These are phyloP conservation scores for Pteronura brasiliensis DNA, from an alignment of 2,113 vertebrate genomes.

Conservation along the genomic window DNA sequence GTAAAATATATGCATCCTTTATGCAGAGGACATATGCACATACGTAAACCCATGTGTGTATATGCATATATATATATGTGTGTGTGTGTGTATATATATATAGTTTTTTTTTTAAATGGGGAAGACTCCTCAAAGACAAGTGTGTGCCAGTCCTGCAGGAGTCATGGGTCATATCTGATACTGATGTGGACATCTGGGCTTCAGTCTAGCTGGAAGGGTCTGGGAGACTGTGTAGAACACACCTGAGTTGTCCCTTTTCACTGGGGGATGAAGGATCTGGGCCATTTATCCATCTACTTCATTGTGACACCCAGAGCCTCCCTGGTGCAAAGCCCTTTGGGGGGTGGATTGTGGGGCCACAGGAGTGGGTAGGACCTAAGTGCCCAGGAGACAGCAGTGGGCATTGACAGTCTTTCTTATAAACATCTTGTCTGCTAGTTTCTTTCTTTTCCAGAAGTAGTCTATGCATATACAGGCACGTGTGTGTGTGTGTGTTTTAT, in stretches of 20 bases:
- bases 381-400: not conserved
- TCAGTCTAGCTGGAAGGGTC: not conserved
- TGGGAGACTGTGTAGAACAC: not conserved
- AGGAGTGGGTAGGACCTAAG: not conserved
- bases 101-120: not conserved
- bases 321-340: not conserved
- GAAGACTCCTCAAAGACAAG: not conserved
- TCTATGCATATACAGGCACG: not conserved
- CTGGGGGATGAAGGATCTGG: not conserved
- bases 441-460: not conserved
- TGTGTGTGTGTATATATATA: not conserved
- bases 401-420: not conserved
- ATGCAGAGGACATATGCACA: not conserved
- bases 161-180: not conserved
- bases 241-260: not conserved
- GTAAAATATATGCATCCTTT: not conserved
- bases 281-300: not conserved
- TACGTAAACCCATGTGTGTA: rapidly evolving
- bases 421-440: not conserved
- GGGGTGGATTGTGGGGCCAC: not conserved
- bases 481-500: not conserved
- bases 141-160: not conserved
- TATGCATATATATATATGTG: not conserved
- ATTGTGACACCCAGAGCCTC: too few species aligned
- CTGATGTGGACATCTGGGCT: too few species aligned